phyloP scores from a whole-genome alignment of 2,797 vertebrate genomes.

The Cyprinodon diabolis region DNA sequence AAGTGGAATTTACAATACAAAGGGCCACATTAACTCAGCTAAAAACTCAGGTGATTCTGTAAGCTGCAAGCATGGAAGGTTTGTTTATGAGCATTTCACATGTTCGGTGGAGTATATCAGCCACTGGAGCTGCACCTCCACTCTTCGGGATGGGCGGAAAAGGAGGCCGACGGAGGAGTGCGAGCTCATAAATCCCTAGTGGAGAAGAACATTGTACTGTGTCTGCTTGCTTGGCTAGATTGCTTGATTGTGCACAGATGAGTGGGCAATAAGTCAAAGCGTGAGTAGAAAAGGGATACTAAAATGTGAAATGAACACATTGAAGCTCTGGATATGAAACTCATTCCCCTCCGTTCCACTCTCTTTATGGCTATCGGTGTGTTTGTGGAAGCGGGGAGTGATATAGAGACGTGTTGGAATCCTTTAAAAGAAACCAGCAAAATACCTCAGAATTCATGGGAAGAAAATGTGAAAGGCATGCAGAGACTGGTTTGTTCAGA shows the following conservation, averaged over 20 bases:
- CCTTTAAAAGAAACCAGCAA: constrained; percentile 46
- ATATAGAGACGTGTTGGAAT: constrained; percentile 19
- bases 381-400: constrained; percentile 16
- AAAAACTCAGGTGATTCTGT: constrained; percentile 1
- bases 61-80: constrained; percentile 1
- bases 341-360: constrained; percentile 7
- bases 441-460: constrained; percentile 53
- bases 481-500: constrained; percentile 43
- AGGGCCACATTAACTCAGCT: constrained; percentile 11
- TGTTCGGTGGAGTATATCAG: constrained; percentile 46
- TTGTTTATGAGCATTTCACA: constrained; percentile 45
- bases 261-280: constrained; percentile 23
- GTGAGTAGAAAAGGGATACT: neutral
- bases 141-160: constrained; percentile 37
- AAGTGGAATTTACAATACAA: constrained; percentile 1
- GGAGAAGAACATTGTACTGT: constrained; percentile 34
- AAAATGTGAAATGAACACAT: constrained; percentile 7
- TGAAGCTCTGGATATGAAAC: constrained; percentile 16
- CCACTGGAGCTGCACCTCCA: constrained; percentile 39
- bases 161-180: constrained; percentile 15
- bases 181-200: constrained; percentile 35
- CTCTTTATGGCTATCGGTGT: constrained; percentile 17
- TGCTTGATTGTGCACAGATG: constrained; percentile 34
- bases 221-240: constrained; percentile 26
- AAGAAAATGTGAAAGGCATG: constrained; percentile 43